These are phyloP conservation scores for Pelagia noctiluca DNA, from an alignment of 30 jellyfish, hydroid and myxozoan genomes.

Conservation along the genomic window DNA sequence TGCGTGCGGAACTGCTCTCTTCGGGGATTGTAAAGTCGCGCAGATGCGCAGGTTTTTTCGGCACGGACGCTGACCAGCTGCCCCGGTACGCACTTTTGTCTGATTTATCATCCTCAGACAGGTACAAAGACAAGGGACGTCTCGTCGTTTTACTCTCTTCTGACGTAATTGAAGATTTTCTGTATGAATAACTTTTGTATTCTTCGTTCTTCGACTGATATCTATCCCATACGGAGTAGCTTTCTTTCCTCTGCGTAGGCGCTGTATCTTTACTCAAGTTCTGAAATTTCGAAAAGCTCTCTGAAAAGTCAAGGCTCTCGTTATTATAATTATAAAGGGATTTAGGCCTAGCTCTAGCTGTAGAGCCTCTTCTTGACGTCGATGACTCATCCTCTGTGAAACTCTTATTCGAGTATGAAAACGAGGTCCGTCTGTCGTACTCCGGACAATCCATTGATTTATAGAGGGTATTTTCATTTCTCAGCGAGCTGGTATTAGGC, in stretches of 20 bases:
- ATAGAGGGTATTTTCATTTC: neutral
- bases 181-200: neutral
- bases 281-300: conserved; percentile 41
- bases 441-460: neutral
- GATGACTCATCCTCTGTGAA: conserved; percentile 3
- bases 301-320: conserved; percentile 17
- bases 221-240: conserved; percentile 44
- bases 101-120: conserved; percentile 43
- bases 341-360: conserved; percentile 56
- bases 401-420: neutral
- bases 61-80: conserved; percentile 64
- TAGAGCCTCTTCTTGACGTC: conserved; percentile 20
- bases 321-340: conserved; percentile 46
- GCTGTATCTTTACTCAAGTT: conserved; percentile 9
- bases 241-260: neutral
- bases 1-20: conserved; percentile 32
- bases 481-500: neutral
- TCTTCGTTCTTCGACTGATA: conserved; percentile 45
- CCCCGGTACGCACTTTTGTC: conserved; percentile 61
- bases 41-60: conserved; percentile 61
- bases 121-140: conserved; percentile 56
- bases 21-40: conserved; percentile 60
- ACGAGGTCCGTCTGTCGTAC: neutral
- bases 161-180: conserved; percentile 7
- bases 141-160: conserved; percentile 15